These are phyloP conservation scores for Sesia bembeciformis DNA, from an alignment of 2,888 invertebrate genomes.

Conservation along the genomic window DNA sequence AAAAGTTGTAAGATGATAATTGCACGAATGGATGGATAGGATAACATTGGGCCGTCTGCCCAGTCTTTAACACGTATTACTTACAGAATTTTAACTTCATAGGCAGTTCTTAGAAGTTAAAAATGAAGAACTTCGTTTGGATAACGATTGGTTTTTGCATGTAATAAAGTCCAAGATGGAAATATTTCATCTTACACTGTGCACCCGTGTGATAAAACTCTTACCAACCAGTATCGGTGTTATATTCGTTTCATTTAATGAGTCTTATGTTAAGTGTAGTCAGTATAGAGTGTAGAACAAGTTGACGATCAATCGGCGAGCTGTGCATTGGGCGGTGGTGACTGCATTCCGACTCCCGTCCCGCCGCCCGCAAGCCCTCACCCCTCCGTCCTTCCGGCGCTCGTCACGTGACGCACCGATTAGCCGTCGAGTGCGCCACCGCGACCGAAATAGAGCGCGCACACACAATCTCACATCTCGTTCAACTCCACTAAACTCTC, in stretches of 20 bases:
- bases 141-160: too few relatives aligned
- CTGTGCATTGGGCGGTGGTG: constrained; percentile 59
- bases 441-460: constrained; percentile 69
- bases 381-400: constrained; percentile 65
- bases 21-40: too few relatives aligned
- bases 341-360: constrained; percentile 64
- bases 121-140: too few relatives aligned
- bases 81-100: too few relatives aligned
- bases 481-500: constrained; percentile 46
- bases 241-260: not conserved
- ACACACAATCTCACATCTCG: constrained; percentile 51
- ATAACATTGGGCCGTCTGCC: too few relatives aligned
- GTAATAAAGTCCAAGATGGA: too few relatives aligned
- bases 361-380: constrained; percentile 29
- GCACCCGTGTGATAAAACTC: too few relatives aligned
- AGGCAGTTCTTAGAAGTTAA: too few relatives aligned
- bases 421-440: constrained; percentile 66
- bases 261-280: not conserved
- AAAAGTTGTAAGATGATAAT: not conserved
- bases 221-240: too few relatives aligned
- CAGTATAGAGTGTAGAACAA: constrained; percentile 12
- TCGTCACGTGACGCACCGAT: constrained; percentile 71
- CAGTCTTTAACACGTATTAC: too few relatives aligned
- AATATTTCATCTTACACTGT: too few relatives aligned
- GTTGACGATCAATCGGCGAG: constrained; percentile 44